A percentile compares a stretch with the other conserved stretches of the same genome.
phyloP scores from a whole-genome alignment of 1,140 invertebrate species.

The Manduca sexta region DNA sequence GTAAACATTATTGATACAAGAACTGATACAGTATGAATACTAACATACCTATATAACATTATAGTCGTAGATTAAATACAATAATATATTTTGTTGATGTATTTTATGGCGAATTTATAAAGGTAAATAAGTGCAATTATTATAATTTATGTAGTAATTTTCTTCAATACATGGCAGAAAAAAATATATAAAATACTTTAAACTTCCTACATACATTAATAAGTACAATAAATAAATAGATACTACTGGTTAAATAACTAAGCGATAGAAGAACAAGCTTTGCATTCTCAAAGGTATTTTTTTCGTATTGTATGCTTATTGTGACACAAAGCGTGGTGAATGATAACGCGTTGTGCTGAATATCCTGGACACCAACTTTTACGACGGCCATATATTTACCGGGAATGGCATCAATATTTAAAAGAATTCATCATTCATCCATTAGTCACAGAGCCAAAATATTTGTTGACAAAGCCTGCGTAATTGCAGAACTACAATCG shows the following conservation, averaged over 20 bases:
- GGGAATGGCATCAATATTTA: conserved; percentile 61
- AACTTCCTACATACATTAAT: too few species aligned
- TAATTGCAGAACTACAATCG: conserved; percentile 68
- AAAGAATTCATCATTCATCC: conserved; percentile 71
- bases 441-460: conserved; percentile 68
- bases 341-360: conserved; percentile 54
- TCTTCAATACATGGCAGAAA: too few species aligned
- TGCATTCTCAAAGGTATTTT: conserved; percentile 10
- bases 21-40: too few species aligned
- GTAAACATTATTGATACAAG: too few species aligned
- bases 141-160: too few species aligned
- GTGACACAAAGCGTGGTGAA: conserved; percentile 49
- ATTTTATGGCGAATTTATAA: too few species aligned
- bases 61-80: too few species aligned
- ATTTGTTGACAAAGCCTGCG: conserved; percentile 62
- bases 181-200: too few species aligned
- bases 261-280: background rate
- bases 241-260: background rate
- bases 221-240: too few species aligned
- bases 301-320: conserved; percentile 46
- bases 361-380: conserved; percentile 58
- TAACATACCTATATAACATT: too few species aligned
- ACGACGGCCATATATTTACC: conserved; percentile 63
- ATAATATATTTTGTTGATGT: too few species aligned
- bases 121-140: too few species aligned